Percentiles rank a stretch among this genome's conserved stretches.
Conservation (phyloP, 2,888 invertebrate species). For the Strigamia maritima region DNA sequence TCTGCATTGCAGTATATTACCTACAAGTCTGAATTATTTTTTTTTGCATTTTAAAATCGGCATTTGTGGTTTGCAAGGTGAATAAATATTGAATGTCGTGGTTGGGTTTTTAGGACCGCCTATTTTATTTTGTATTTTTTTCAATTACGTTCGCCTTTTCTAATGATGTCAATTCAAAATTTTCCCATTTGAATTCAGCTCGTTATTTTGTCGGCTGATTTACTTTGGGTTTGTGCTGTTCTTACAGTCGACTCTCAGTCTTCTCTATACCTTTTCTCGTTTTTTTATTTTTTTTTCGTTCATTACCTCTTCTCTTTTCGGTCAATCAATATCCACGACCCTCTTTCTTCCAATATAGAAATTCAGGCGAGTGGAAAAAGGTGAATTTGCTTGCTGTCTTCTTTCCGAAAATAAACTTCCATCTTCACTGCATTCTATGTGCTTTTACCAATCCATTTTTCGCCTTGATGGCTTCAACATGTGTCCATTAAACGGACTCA, state of each 20-base stretch:
- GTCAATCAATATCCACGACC: slow-evolving; percentile 31
- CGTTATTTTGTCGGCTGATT: slow-evolving; percentile 34
- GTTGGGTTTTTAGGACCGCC: slow-evolving; percentile 1
- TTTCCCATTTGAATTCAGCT: slow-evolving; percentile 32
- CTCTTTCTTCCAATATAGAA: slow-evolving; percentile 18
- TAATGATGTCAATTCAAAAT: slow-evolving; percentile 34
- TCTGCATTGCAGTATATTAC: slow-evolving; percentile 29
- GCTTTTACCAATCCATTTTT: slow-evolving; percentile 22
- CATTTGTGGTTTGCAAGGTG: not conserved
- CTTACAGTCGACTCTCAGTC: not conserved
- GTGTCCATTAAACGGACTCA: slow-evolving; percentile 6
- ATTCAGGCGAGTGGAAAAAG: slow-evolving; percentile 35
- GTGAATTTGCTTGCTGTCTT: slow-evolving; percentile 34
- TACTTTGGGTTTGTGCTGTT: slow-evolving; percentile 28
- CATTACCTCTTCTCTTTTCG: not conserved
- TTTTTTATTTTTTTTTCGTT: not conserved
- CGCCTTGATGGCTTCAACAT: slow-evolving; percentile 2
- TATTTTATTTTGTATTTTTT: slow-evolving; percentile 9
- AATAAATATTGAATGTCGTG: not conserved
- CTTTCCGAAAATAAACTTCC: slow-evolving; percentile 25
- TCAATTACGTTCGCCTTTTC: slow-evolving; percentile 27
- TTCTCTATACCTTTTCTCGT: not conserved
- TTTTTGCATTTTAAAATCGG: not conserved
- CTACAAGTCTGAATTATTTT: not conserved
- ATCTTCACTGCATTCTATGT: not conserved